Evolutionary conservation across 2,888 invertebrate genomes (phyloP), one percentile per base, ranked within the genome.

Genomic region (Cheilosia urbana): DNA sequence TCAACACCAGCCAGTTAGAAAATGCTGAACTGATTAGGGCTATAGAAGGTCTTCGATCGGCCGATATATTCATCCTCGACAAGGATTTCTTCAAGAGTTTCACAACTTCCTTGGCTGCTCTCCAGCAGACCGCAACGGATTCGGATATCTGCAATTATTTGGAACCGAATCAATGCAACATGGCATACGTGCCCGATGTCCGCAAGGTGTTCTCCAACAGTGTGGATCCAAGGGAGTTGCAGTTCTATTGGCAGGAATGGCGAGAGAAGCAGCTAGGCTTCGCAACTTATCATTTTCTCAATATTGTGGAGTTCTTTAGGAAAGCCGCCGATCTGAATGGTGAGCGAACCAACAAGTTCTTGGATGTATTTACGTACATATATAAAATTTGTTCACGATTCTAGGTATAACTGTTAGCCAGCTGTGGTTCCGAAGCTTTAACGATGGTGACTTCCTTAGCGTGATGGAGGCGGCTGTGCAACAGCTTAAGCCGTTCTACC

Each of bases 181-280:
- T 88, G 88, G 88, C 89, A 0, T 89, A 88, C 60, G 57, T 89
- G 13, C 89, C 89, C 11, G 89, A 92, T 66, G 90, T 92, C 19
- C 90, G 90, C 73, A 89, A 88, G 80, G 89, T 92, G 5, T 89
- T 90, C 58, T 90, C 90, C 27, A 87, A 80, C n/a, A 91, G 91
- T 75, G 88, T 66, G 15, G 90, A 97, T 89, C 95, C 96, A 1
- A 94, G 96, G 4, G 95, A 96, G 89, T 90, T 97, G 88, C 94
- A 95, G 89, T 94, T 96, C 89, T 93, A 94, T 1, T 97, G 97
- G 97, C 90, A 94, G 17, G 94, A 95, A 88, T 97, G 96, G 96
- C 94, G 97, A 85, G 94, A 95, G 5, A 93, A 93, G 87, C 93
- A 94, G 0, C 88, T 89, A 0, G 58, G 51, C n/a, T 87, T 87